These are phyloP conservation scores for Zenarchopterus dispar DNA, from an alignment of 2,797 vertebrate genomes.

Conservation along the genomic window DNA sequence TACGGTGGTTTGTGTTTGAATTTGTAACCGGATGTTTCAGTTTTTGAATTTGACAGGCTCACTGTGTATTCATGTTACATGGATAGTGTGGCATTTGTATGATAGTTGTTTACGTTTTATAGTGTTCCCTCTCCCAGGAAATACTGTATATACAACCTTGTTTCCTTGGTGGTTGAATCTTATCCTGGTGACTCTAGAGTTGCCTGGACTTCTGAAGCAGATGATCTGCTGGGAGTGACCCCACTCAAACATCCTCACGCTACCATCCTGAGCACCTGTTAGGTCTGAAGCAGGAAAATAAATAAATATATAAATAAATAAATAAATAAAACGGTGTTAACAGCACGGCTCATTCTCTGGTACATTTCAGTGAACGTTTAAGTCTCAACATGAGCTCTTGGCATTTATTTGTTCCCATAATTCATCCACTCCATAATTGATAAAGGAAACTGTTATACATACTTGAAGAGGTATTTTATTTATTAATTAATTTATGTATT, in stretches of 20 bases:
- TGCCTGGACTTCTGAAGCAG: conserved; percentile 94
- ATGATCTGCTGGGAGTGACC: conserved; percentile 97
- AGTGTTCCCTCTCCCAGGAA: not conserved
- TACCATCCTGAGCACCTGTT: conserved; percentile 97
- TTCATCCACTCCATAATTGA: conserved; percentile 38
- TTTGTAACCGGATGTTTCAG: conserved; percentile 35
- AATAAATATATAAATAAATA: not conserved
- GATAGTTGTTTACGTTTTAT: not conserved
- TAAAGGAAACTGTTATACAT: conserved; percentile 18
- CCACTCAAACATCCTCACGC: conserved; percentile 99
- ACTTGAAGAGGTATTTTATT: not conserved
- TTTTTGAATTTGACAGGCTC: conserved; percentile 33
- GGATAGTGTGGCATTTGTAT: conserved; percentile 16
- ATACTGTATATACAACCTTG: conserved; percentile 83
- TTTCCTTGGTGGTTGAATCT: conserved; percentile 98
- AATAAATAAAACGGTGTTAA: not conserved
- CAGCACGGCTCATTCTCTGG: not conserved
- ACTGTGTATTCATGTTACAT: conserved; percentile 4
- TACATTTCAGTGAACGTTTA: not conserved
- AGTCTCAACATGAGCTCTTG: conserved; percentile 32
- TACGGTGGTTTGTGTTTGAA: conserved; percentile 33
- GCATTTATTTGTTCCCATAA: conserved; percentile 24
- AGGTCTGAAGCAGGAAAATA: conserved; percentile 82
- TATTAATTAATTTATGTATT: too few species aligned
- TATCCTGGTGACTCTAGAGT: conserved; percentile 94